Evolutionary conservation across 2,888 invertebrate species (phyloP).

Genomic region (Hypolimnas misippus): DNA sequence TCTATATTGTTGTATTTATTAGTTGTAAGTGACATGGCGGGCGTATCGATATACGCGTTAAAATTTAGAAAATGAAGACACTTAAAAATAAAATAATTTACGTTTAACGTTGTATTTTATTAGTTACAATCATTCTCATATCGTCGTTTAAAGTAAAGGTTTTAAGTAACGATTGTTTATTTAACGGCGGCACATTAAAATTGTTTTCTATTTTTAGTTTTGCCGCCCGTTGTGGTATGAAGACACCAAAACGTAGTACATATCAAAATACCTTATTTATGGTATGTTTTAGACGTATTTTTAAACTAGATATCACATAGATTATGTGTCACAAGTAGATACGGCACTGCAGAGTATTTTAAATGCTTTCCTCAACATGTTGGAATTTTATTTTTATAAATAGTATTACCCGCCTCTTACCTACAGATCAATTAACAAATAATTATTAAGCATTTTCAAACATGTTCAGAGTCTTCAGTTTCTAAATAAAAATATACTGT

Average conservation of each 20-base stretch:
- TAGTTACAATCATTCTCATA: constrained; percentile 30
- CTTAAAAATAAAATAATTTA: constrained; percentile 41
- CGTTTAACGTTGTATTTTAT: constrained; percentile 43
- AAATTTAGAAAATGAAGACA: constrained; percentile 42
- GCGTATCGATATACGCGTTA: constrained; percentile 45
- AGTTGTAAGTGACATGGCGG: constrained; percentile 51
- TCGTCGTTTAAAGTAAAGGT: background rate
- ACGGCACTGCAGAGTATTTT: constrained; percentile 45
- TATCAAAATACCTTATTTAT: constrained; percentile 49
- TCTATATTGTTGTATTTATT: constrained; percentile 50
- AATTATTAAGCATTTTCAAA: background rate
- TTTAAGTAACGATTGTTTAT: background rate
- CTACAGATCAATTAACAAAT: background rate
- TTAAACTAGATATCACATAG: constrained; percentile 53
- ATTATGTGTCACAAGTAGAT: constrained; percentile 52
- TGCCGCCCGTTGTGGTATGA: constrained; percentile 79
- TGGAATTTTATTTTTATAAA: constrained; percentile 13
- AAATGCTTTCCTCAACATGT: constrained; percentile 22
- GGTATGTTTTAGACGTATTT: constrained; percentile 60
- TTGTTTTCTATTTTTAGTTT: constrained; percentile 72
- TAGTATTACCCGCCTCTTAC: background rate
- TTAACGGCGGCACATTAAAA: constrained; percentile 38
- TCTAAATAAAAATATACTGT: constrained; percentile 20
- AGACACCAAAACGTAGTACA: constrained; percentile 53
- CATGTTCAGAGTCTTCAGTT: constrained; percentile 25